Evolutionary conservation across 2,888 invertebrate genomes (phyloP), one percentile per base, ranked within the genome.

Genomic region (Polyploca ridens): DNA sequence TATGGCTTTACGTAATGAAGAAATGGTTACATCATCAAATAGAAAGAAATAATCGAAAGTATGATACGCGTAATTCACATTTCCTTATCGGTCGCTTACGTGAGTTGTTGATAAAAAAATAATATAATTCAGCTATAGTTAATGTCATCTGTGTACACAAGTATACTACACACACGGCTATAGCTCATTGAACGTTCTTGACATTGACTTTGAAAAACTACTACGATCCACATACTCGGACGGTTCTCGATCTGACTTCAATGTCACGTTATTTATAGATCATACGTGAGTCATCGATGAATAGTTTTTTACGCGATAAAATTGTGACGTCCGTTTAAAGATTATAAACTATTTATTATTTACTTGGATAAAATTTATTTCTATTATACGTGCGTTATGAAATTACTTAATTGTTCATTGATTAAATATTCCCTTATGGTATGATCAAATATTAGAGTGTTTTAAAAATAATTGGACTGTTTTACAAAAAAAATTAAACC

Each of bases 161-260:
- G 13, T 41, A 41, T 41, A 64, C 63, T 59, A 72, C 62, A 70
- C 74, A 67, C 61, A 61, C 44, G 66, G 64, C 65, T 65, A 65
- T 60, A 62, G 68, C 67, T 64, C 72, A 66, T 63, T 69, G 69
- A 65, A 69, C 74, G 78, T 62, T 77, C 86, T 79, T 83, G 86
- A 78, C 86, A 84, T 83, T 86, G 86, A 85, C 80, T 77, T 76
- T 84, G 75, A 68, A 33, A 64, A 33, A 63, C 69, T 76, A 77
- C 75, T 63, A 71, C 72, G 69, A 64, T 67, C 64, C 62, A 62
- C 69, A 59, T 69, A 69, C 64, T 75, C 78, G 69, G 67, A 64
- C 49, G 19, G 33, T 64, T 70, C 61, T 69, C 73, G 68, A 70
- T 66, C 63, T 64, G 61, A 64, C 69, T 60, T 74, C 71, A 74